Evolutionary conservation across 2,113 vertebrate species (phyloP), one percentile per base, ranked within the genome.

Genomic region (Tragelaphus imberbis): DNA sequence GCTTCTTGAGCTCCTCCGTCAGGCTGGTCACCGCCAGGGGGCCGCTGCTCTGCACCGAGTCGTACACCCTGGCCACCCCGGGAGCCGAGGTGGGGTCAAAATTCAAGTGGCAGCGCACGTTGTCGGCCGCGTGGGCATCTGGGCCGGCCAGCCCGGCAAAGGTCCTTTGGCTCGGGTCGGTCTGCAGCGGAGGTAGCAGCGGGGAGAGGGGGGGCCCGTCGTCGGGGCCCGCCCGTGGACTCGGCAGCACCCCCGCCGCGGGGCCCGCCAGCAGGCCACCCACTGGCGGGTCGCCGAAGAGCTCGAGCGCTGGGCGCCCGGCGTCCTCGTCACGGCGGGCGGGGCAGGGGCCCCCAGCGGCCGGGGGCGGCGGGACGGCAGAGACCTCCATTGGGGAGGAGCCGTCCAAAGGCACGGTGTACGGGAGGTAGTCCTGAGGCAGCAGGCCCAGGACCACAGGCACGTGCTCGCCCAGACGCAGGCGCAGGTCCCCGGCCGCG

Each of bases 391-490:
- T 99, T 96, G 99, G 99, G 27, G 99, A 99, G 91, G 99, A 99
- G 94, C 98, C 98, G 98, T 99, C 99, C 99, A 99, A 99, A 99
- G 99, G 99, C 99, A 99, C 99, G 98, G 99, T 99, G 98, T 99
- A 99, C 99, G 99, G 99, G 98, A 99, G 99, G 99, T 99, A 99
- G 99, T 99, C 99, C 99, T 99, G 99, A 99, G 99, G 99, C 97
- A 99, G 98, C 96, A 99, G 99, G 98, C 99, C 99, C 96, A 99
- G 99, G 97, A 99, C 99, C 94, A 99, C 99, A 99, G 99, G 99
- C 99, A 99, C 99, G 71, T 99, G 99, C 98, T 99, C 99, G 94
- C 99, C 99, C 97, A 99, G 99, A 98, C 99, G 99, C 96, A 99
- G 99, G 98, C 99, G 99, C 98, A 99, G 98, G 98, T 99, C 99